These are phyloP conservation scores for Exephanes ischioxanthus DNA, from an alignment of 2,888 invertebrate genomes.

Conservation along the genomic window DNA sequence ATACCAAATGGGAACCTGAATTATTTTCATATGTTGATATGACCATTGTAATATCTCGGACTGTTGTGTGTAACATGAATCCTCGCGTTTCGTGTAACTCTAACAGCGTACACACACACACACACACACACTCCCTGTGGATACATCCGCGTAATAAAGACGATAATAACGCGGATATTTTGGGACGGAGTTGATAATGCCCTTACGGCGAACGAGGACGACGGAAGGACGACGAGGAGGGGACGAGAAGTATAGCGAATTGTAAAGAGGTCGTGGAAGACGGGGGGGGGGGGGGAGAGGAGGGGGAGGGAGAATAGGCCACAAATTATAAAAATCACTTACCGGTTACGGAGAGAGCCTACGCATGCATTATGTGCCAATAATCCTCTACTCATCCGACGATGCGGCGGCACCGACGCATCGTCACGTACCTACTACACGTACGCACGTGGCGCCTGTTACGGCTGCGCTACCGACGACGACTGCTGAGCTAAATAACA, in stretches of 20 bases:
- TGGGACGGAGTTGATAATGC: slow-evolving; percentile 30
- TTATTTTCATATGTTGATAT: not conserved
- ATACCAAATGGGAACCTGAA: not conserved
- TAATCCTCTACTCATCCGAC: slow-evolving; percentile 43
- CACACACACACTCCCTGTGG: not conserved
- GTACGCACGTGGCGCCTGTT: slow-evolving; percentile 66
- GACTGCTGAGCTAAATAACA: slow-evolving; percentile 55
- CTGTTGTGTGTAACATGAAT: not conserved
- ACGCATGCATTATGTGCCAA: slow-evolving; percentile 50
- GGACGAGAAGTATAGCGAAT: not conserved
- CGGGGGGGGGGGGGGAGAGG: not conserved
- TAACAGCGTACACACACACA: not conserved
- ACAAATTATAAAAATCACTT: slow-evolving; percentile 32
- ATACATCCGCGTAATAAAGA: not conserved
- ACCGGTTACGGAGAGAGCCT: slow-evolving; percentile 12
- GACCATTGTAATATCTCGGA: not conserved
- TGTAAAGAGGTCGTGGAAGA: not conserved
- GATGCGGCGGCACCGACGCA: slow-evolving; percentile 32
- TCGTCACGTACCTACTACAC: slow-evolving; percentile 52
- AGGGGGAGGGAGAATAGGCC: not conserved
- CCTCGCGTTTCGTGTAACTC: not conserved
- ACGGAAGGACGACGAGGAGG: slow-evolving; percentile 11
- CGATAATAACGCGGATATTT: slow-evolving; percentile 32
- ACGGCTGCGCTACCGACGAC: slow-evolving; percentile 56
- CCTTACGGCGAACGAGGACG: not conserved